phyloP scores from a whole-genome alignment of 1,140 invertebrate species.

The Drosophila subpulchrella region DNA sequence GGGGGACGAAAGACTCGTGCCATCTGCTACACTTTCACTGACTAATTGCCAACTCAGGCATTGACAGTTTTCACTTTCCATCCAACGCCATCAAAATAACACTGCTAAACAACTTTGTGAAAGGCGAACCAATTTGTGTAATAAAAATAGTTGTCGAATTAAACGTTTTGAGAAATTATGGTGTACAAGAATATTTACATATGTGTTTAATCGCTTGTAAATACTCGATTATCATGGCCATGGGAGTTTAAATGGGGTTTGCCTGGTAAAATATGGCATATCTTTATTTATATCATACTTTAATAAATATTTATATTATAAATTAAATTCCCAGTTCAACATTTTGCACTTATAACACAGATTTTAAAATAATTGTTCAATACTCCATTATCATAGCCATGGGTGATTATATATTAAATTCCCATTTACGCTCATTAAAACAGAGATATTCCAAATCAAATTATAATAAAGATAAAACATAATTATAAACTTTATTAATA shows the following conservation, averaged over 20 bases:
- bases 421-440: no score
- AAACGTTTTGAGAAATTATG: background rate
- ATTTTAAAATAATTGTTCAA: no score
- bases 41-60: slow-evolving; percentile 63
- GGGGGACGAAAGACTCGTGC: slow-evolving; percentile 24
- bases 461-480: background rate
- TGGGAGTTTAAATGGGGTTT: background rate
- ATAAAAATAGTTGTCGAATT: slow-evolving; percentile 45
- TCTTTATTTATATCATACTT: no score
- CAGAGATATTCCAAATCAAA: no score
- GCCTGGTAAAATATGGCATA: no score
- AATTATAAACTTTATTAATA: background rate
- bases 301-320: no score
- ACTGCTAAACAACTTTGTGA: slow-evolving; percentile 20
- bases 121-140: slow-evolving; percentile 39
- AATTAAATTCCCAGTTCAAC: no score
- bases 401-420: no score
- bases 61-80: slow-evolving; percentile 72
- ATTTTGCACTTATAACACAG: no score
- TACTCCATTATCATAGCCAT: no score
- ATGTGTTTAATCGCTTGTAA: slow-evolving; percentile 2
- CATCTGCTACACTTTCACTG: slow-evolving; percentile 67
- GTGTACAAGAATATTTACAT: slow-evolving; percentile 10
- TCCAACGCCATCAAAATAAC: slow-evolving; percentile 43
- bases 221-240: slow-evolving; percentile 1